Base-by-base conservation (phyloP, 30 jellyfish, hydroid and myxozoan species). In the Chrysaora quinquecirrha region DNA sequence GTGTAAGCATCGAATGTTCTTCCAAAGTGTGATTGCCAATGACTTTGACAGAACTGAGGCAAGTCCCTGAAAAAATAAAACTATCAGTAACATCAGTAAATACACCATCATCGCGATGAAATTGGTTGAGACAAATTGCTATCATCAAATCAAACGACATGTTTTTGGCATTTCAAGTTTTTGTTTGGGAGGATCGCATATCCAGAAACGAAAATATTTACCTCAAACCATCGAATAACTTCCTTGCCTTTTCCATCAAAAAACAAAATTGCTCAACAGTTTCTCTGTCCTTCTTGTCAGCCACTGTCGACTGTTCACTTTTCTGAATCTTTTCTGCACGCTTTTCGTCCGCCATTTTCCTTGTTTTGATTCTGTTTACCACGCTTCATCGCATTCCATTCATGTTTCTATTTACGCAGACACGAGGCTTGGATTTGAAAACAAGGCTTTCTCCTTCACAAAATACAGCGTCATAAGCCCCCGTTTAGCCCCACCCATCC, bases 21-120 rank as follows among this genome's bases (percentile, higher is more conserved):
- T 30, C 89, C 87, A 72, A 89, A 89, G 27, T 89, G 91, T 32
- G 91, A 50, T 61, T 89, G 95, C 97, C 97, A 89, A 46, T 89
- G 97, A 28, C 95, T 76, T 21, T 79, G 87, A 32, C 95, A 92
- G 71, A 89, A 82, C 72, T 76, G 87, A 0, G 97, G 97, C 35
- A 89, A 76, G 33, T 83, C 89, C 27, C 97, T 89, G 71, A 1
- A 38, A 35, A 71, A 31, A 16, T n/a, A n/a, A n/a, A n/a, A n/a
- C n/a, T n/a, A n/a, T n/a, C n/a, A n/a, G n/a, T n/a, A n/a, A n/a
- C n/a, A n/a, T n/a, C n/a, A n/a, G n/a, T n/a, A n/a, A n/a, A n/a
- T n/a, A n/a, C n/a, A n/a, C n/a, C n/a, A n/a, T n/a, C n/a, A n/a
- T n/a, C n/a, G n/a, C n/a, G n/a, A n/a, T n/a, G n/a, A n/a, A n/a